phyloP scores from a whole-genome alignment of 1,140 invertebrate species.

The Drosophila littoralis region DNA sequence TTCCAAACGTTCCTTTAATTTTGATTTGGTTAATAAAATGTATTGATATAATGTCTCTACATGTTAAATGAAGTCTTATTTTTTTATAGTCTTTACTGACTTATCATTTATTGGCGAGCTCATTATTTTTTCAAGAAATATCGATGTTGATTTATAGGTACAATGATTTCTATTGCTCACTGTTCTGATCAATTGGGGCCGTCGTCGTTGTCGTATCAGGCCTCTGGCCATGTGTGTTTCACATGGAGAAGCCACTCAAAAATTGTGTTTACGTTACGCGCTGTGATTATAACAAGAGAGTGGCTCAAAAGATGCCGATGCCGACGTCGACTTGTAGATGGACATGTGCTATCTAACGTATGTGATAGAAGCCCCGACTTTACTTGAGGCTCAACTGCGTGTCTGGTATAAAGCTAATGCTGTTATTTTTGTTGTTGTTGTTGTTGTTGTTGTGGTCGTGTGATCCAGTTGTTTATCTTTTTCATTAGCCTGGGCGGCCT shows the following conservation, averaged over 20 bases:
- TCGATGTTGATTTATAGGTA: slow-evolving; percentile 32
- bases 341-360: slow-evolving; percentile 52
- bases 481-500: slow-evolving; percentile 80
- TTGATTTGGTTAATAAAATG: too few species aligned
- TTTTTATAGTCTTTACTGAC: background rate
- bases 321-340: slow-evolving; percentile 24
- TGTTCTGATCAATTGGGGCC: slow-evolving; percentile 19
- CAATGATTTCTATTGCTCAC: slow-evolving; percentile 39
- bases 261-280: slow-evolving; percentile 80
- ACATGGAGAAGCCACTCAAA: slow-evolving; percentile 75
- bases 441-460: slow-evolving; percentile 36
- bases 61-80: background rate
- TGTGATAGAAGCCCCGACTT: slow-evolving; percentile 9
- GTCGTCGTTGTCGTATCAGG: slow-evolving; percentile 37
- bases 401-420: slow-evolving; percentile 9
- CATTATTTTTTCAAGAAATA: background rate
- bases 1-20: too few species aligned
- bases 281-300: slow-evolving; percentile 74
- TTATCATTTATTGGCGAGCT: background rate
- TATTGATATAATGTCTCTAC: too few species aligned
- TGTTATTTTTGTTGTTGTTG: slow-evolving; percentile 24
- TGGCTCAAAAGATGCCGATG: slow-evolving; percentile 66
- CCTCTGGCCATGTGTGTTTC: slow-evolving; percentile 67
- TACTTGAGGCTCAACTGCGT: slow-evolving; percentile 37
- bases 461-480: slow-evolving; percentile 81